phyloP scores from a whole-genome alignment of 1,140 invertebrate species.

The Ceratina calcarata region DNA sequence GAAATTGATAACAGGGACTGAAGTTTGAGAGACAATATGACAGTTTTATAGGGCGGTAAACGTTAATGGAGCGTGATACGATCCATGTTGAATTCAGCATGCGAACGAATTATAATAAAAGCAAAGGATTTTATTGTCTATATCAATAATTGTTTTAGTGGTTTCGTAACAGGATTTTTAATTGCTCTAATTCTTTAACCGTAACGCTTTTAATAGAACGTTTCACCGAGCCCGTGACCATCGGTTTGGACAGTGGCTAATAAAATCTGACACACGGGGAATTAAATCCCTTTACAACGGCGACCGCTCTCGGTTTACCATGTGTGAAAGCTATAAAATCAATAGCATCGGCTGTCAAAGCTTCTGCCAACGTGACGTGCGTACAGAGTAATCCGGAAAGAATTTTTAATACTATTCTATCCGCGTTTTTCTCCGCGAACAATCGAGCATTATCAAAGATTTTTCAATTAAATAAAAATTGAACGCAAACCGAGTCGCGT shows the following conservation, averaged over 20 bases:
- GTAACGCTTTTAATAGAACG: neutral
- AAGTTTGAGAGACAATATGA: neutral
- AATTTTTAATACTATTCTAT: neutral
- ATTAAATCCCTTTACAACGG: neutral
- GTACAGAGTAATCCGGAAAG: neutral
- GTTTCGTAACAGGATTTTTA: neutral
- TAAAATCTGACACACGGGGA: constrained; percentile 12
- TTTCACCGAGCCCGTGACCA: neutral
- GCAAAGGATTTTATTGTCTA: too few relatives aligned
- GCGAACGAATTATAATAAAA: too few relatives aligned
- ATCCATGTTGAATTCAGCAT: too few relatives aligned
- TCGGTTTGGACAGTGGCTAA: neutral
- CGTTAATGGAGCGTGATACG: neutral
- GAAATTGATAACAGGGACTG: neutral
- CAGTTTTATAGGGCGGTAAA: neutral
- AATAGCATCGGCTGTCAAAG: neutral
- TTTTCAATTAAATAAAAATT: neutral
- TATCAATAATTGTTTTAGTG: too few relatives aligned
- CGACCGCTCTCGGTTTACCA: neutral
- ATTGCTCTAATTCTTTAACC: neutral
- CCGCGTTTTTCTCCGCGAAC: too few relatives aligned
- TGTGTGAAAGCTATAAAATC: neutral
- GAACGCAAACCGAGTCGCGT: neutral
- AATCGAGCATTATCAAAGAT: neutral
- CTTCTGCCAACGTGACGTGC: neutral